phyloP scores from a whole-genome alignment of 2,888 invertebrate genomes.

The Lithophane socia region DNA sequence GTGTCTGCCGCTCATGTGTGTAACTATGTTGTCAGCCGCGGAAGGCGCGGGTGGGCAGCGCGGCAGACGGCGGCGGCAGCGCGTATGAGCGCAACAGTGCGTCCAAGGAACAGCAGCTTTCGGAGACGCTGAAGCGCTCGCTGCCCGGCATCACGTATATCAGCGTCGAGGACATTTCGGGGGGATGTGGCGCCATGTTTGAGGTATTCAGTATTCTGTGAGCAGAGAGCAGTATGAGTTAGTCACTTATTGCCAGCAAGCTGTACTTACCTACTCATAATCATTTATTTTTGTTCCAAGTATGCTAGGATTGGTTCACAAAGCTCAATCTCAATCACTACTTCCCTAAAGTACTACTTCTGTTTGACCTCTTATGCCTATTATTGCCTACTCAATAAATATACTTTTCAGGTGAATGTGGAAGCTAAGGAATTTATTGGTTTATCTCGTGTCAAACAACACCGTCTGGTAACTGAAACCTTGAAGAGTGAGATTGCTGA shows the following conservation, averaged over 20 bases:
- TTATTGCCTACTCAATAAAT: not conserved
- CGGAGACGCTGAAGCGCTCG: constrained; percentile 77
- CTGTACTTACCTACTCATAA: not conserved
- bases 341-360: not conserved
- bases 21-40: constrained; percentile 59
- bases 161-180: constrained; percentile 93
- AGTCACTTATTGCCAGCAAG: not conserved
- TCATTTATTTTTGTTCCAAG: not conserved
- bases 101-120: constrained; percentile 82
- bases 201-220: constrained; percentile 84
- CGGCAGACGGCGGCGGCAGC: constrained; percentile 65
- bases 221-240: not conserved
- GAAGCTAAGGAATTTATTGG: constrained; percentile 93
- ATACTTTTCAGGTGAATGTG: constrained; percentile 87
- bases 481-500: constrained; percentile 94
- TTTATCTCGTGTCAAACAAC: constrained; percentile 93
- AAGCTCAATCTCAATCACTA: not conserved
- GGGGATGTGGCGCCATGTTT: constrained; percentile 96
- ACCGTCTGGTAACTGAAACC: constrained; percentile 93
- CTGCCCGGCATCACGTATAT: constrained; percentile 92
- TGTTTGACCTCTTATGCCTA: not conserved
- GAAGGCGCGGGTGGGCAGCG: constrained; percentile 64
- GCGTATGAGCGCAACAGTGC: constrained; percentile 80
- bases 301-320: not conserved
- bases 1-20: not conserved